Evolutionary conservation across 2,797 vertebrate species (phyloP).

Genomic region (Neosalanx taihuensis): DNA sequence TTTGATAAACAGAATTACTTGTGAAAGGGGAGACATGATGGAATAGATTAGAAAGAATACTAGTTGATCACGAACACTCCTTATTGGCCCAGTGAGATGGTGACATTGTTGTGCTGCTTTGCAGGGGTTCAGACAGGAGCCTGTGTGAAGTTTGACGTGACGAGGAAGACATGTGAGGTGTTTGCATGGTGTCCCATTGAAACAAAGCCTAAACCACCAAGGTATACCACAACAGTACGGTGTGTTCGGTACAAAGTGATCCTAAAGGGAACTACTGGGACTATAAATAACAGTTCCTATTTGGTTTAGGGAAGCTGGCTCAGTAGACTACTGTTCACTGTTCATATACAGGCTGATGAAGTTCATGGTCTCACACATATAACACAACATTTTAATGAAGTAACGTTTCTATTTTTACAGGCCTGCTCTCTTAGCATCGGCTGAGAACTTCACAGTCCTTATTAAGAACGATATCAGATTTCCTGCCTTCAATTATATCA

Average conservation of each 20-base stretch:
- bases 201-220: constrained; percentile 49
- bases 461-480: constrained; percentile 87
- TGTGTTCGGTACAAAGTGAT: too few relatives aligned
- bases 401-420: constrained; percentile 50
- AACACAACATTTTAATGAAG: background rate
- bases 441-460: constrained; percentile 88
- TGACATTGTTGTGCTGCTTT: background rate
- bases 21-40: background rate
- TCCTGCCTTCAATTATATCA: constrained; percentile 80
- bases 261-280: background rate
- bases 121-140: constrained; percentile 79
- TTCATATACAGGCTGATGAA: background rate
- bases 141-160: constrained; percentile 69
- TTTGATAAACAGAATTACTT: background rate
- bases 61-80: background rate
- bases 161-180: constrained; percentile 77
- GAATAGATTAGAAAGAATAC: background rate
- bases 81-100: background rate
- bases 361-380: background rate
- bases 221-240: constrained; percentile 51
- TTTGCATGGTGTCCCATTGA: constrained; percentile 80
- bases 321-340: too few relatives aligned
- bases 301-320: background rate
- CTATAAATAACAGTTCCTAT: background rate
- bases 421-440: constrained; percentile 77